These are phyloP conservation scores for Xanthorhoe designata DNA, from an alignment of 2,888 invertebrate genomes.

Conservation along the genomic window DNA sequence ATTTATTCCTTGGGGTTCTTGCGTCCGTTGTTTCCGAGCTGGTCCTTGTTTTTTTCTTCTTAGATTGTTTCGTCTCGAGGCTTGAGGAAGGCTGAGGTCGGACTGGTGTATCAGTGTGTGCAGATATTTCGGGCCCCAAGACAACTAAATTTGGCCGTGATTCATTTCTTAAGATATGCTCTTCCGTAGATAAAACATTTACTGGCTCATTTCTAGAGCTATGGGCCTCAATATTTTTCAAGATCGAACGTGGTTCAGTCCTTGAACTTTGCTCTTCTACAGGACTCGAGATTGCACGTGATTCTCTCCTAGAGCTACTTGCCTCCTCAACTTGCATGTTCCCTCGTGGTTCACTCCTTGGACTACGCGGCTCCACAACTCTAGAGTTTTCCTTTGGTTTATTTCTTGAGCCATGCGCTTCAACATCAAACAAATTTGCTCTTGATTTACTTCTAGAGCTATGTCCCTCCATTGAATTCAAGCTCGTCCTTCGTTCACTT, in stretches of 20 bases:
- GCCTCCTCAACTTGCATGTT: background rate
- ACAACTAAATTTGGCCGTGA: background rate
- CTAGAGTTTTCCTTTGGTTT: background rate
- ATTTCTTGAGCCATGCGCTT: background rate
- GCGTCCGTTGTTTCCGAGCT: slow-evolving; percentile 5
- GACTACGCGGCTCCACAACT: background rate
- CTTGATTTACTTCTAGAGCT: background rate
- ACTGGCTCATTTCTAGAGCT: slow-evolving; percentile 1
- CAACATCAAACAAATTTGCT: background rate
- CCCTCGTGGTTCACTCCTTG: slow-evolving; percentile 1
- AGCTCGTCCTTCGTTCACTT: background rate
- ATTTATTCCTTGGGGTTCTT: slow-evolving; percentile 4
- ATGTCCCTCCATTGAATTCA: background rate
- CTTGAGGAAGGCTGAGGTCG: background rate
- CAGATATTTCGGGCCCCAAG: background rate
- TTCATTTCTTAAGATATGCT: background rate
- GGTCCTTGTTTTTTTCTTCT: background rate
- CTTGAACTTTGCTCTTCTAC: background rate
- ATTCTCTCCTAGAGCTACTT: background rate
- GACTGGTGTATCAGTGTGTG: background rate
- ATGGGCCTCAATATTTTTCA: background rate
- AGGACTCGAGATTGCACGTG: background rate
- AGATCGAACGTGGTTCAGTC: background rate
- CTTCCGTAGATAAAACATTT: background rate
- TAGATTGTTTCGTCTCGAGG: background rate